Conservation (phyloP, 2,888 invertebrate genomes). For the Odontomyia ornata region DNA sequence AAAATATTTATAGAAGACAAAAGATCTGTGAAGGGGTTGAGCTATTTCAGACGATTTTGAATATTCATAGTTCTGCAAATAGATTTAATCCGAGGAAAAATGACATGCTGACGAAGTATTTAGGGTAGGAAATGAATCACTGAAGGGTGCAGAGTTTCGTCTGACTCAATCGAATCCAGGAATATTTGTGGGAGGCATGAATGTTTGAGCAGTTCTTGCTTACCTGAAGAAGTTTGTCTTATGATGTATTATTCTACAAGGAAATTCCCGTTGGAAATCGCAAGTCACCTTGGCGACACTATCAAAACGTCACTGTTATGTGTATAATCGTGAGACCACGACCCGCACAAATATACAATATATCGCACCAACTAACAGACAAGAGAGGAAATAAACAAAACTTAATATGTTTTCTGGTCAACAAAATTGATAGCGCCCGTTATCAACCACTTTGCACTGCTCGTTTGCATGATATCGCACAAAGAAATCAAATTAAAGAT, state of each 20-base stretch:
- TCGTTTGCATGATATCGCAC: conserved; percentile 7
- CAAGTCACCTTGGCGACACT: too few relatives aligned
- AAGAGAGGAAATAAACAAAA: not conserved
- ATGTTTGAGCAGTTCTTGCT: too few relatives aligned
- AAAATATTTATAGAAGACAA: not conserved
- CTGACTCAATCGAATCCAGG: too few relatives aligned
- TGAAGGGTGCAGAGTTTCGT: too few relatives aligned
- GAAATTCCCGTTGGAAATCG: too few relatives aligned
- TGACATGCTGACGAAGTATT: not conserved
- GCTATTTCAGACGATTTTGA: not conserved
- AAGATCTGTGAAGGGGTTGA: not conserved
- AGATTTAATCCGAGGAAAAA: not conserved
- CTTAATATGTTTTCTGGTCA: not conserved
- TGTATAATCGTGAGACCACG: too few relatives aligned
- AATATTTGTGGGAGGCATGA: too few relatives aligned
- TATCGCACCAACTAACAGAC: too few relatives aligned
- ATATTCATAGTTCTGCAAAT: not conserved
- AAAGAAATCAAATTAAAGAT: conserved; percentile 13
- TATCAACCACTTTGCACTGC: not conserved
- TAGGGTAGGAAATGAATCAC: not conserved
- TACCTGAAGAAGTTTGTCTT: too few relatives aligned
- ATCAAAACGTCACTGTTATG: too few relatives aligned
- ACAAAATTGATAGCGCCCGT: conserved; percentile 6
- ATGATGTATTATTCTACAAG: too few relatives aligned
- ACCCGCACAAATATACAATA: too few relatives aligned